A percentile compares a stretch with the other conserved stretches of the same genome.
phyloP scores from a whole-genome alignment of 2,888 invertebrate species.

The Beris chalybata region DNA sequence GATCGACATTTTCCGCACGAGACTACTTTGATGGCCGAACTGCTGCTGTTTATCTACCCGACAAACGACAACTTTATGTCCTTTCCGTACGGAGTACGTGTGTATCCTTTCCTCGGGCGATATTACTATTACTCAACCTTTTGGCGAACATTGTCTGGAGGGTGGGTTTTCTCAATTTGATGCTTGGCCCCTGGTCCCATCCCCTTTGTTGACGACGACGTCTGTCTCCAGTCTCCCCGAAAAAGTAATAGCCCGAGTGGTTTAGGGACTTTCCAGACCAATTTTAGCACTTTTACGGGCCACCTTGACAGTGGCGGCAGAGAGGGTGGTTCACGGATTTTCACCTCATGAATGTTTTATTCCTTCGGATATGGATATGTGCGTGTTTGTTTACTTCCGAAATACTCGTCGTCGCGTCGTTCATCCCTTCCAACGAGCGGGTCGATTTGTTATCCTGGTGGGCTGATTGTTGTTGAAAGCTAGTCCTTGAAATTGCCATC shows the following conservation, averaged over 20 bases:
- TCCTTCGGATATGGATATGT: constrained; percentile 11
- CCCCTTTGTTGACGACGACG: neutral
- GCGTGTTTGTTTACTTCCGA: constrained; percentile 12
- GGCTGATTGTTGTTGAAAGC: neutral
- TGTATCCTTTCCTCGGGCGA: too few species aligned
- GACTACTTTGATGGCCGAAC: neutral
- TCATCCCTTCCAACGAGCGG: neutral
- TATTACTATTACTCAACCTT: too few species aligned
- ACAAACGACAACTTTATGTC: neutral
- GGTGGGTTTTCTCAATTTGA: neutral
- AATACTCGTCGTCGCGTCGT: neutral
- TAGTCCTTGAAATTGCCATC: neutral
- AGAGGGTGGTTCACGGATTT: neutral
- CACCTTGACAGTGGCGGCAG: neutral
- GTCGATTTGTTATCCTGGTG: neutral
- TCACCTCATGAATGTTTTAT: constrained; percentile 28
- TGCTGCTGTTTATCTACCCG: neutral
- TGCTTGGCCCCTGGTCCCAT: neutral
- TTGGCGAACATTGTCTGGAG: neutral
- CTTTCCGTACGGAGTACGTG: too few species aligned
- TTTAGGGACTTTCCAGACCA: neutral
- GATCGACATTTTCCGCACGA: constrained; percentile 16
- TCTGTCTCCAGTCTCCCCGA: neutral
- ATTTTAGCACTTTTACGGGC: constrained; percentile 4
- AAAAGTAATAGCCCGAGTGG: constrained; percentile 4